Percentiles rank a stretch among this genome's conserved stretches.
Evolutionary conservation across 2,888 invertebrate species (phyloP).

Genomic region (Cryptocheilus praepositus): DNA sequence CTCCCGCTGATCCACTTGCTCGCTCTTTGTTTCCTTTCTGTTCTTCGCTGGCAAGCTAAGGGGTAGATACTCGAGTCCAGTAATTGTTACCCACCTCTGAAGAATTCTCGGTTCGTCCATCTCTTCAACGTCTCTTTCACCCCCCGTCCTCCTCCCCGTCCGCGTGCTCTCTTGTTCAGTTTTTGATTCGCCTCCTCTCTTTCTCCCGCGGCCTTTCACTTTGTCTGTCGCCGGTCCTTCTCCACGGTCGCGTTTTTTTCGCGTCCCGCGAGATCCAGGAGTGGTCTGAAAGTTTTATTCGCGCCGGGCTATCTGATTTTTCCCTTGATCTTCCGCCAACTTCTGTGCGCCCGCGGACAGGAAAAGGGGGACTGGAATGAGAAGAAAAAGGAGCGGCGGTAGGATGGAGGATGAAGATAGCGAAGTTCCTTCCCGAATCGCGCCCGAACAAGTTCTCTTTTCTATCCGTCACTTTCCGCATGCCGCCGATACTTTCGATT

Average conservation of each 20-base stretch:
- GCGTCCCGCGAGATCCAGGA: slow-evolving; percentile 11
- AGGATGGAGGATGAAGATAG: not conserved
- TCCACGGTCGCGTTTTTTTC: slow-evolving; percentile 7
- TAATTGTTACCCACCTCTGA: slow-evolving; percentile 13
- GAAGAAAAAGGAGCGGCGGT: not conserved
- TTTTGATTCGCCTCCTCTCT: not conserved
- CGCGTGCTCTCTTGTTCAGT: not conserved
- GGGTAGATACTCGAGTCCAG: slow-evolving; percentile 13
- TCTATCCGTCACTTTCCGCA: not conserved
- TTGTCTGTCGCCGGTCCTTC: not conserved
- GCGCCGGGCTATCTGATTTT: slow-evolving; percentile 33
- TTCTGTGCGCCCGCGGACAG: not conserved
- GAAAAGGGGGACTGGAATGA: not conserved
- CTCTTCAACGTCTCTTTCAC: no score
- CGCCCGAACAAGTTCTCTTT: not conserved
- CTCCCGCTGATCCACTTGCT: not conserved
- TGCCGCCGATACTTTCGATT: slow-evolving; percentile 3
- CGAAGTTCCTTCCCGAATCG: not conserved
- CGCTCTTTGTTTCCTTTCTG: not conserved
- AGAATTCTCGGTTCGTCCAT: not conserved
- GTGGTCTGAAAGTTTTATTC: slow-evolving; percentile 37
- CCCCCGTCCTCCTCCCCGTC: no score
- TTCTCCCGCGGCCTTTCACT: no score
- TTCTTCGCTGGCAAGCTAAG: not conserved
- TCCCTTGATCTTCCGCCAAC: slow-evolving; percentile 16